phyloP scores from a whole-genome alignment of 1,140 invertebrate species.

The Zaprionus gabonicus region DNA sequence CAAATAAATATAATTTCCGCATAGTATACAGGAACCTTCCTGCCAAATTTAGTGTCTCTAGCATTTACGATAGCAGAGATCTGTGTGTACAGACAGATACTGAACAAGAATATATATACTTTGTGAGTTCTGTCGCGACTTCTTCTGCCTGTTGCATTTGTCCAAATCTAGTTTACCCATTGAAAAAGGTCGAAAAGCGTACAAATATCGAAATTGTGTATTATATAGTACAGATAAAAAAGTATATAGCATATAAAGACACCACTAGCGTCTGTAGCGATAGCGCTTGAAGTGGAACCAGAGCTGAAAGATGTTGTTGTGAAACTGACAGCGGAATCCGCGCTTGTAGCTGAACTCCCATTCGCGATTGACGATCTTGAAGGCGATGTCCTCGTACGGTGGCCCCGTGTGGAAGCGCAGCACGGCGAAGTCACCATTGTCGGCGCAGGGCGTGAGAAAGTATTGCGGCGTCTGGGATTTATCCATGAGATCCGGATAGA shows the following conservation, averaged over 20 bases:
- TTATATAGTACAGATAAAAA: not conserved
- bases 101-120: too few species aligned
- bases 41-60: too few species aligned
- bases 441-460: conserved; percentile 94
- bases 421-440: conserved; percentile 98
- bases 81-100: too few species aligned
- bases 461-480: conserved; percentile 97
- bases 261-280: conserved; percentile 94
- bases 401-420: conserved; percentile 98
- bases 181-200: too few species aligned
- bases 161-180: too few species aligned
- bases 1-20: too few species aligned
- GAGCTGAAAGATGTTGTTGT: conserved; percentile 99
- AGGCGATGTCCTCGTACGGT: conserved; percentile 99
- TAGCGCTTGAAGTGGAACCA: conserved; percentile 99
- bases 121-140: too few species aligned
- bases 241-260: not conserved
- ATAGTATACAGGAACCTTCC: too few species aligned
- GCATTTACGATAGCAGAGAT: too few species aligned
- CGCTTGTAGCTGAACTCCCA: conserved; percentile 99
- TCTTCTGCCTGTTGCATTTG: too few species aligned
- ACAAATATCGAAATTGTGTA: not conserved
- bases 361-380: conserved; percentile 99
- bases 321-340: conserved; percentile 99
- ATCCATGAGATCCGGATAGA: conserved; percentile 99